Conservation (phyloP, 2,888 invertebrate species). For the Eremobia ochroleuca region DNA sequence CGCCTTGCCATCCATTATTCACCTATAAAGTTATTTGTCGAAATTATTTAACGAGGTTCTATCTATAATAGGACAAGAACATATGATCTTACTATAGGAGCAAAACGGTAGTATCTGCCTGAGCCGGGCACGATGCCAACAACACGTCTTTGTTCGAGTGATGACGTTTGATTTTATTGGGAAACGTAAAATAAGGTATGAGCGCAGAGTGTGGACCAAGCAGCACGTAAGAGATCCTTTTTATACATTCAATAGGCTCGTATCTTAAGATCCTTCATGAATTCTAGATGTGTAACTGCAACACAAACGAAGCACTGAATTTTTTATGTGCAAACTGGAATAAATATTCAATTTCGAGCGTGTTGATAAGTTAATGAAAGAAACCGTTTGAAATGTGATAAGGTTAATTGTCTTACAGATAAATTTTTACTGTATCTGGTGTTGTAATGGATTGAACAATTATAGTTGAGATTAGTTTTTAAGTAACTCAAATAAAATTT, state of each 20-base stretch:
- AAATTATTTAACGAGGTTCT: conserved; percentile 30
- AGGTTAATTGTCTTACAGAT: conserved; percentile 38
- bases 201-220: conserved; percentile 1
- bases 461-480: background rate
- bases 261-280: background rate
- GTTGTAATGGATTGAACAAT: conserved; percentile 22
- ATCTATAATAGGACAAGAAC: conserved; percentile 35
- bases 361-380: conserved; percentile 40
- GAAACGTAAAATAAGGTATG: conserved; percentile 22
- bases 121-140: conserved; percentile 53
- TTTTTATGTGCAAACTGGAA: conserved; percentile 5
- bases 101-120: conserved; percentile 52
- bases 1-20: conserved; percentile 68
- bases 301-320: conserved; percentile 16
- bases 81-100: conserved; percentile 26
- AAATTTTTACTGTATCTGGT: conserved; percentile 23
- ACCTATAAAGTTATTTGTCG: conserved; percentile 20
- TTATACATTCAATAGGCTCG: background rate
- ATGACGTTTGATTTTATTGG: conserved; percentile 54
- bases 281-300: conserved; percentile 2
- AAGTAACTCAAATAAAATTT: conserved; percentile 8
- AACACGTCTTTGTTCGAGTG: conserved; percentile 51
- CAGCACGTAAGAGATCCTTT: background rate
- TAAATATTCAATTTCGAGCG: conserved; percentile 32
- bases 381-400: conserved; percentile 48